A percentile compares a stretch with the other conserved stretches of the same genome.
These are phyloP conservation scores for Caenorhabditis imperialis DNA, from an alignment of 2,888 invertebrate species.

Conservation along the genomic window DNA sequence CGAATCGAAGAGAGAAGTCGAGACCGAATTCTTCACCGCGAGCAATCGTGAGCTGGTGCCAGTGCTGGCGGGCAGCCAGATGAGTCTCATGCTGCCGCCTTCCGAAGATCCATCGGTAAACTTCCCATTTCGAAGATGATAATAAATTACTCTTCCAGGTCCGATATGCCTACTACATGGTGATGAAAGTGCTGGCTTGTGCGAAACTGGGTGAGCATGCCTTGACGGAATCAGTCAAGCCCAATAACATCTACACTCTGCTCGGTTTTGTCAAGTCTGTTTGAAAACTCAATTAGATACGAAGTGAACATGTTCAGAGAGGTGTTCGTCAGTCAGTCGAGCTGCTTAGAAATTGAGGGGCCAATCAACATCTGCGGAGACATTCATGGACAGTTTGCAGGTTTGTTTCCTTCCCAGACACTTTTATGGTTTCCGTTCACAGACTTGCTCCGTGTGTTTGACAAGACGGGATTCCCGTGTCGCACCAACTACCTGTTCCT, in stretches of 20 bases:
- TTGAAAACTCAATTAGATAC: neutral
- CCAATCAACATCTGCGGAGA: constrained; percentile 72
- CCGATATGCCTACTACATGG: constrained; percentile 13
- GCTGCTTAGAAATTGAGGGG: constrained; percentile 61
- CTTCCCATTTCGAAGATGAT: too few species aligned
- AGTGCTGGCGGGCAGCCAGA: too few species aligned
- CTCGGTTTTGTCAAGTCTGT: neutral
- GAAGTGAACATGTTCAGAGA: constrained; percentile 20
- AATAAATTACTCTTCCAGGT: constrained; percentile 3
- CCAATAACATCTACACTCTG: neutral
- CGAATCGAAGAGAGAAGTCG: too few species aligned
- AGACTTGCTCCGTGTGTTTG: too few species aligned
- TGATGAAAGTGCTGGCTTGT: constrained; percentile 20
- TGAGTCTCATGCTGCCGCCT: too few species aligned
- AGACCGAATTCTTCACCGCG: too few species aligned
- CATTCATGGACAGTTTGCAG: constrained; percentile 70
- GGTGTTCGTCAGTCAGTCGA: constrained; percentile 25
- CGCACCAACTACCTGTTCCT: too few species aligned
- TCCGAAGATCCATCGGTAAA: too few species aligned
- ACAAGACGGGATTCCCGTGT: too few species aligned
- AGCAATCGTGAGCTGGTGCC: too few species aligned
- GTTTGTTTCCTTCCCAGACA: too few species aligned
- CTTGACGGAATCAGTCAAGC: neutral
- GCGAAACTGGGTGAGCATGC: neutral
- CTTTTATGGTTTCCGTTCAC: too few species aligned